phyloP scores from a whole-genome alignment of 1,140 invertebrate species.

The Ladona fulva region DNA sequence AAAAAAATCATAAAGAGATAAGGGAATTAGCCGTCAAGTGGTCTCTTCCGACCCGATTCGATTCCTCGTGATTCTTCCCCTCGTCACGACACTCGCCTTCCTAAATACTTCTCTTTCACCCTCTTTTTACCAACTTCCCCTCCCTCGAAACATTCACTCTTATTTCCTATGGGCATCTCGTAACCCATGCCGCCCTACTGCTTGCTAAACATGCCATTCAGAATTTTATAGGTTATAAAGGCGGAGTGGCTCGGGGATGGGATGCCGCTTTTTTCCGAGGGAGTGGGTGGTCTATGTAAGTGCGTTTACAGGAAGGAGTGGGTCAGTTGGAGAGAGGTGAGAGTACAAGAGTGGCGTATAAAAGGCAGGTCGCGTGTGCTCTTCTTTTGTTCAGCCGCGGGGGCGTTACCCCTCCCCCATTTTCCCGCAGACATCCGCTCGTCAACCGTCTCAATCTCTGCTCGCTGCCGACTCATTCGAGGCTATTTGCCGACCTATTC shows the following conservation, averaged over 20 bases:
- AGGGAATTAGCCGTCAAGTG: too few species aligned
- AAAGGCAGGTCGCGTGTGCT: not conserved
- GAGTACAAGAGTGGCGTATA: not conserved
- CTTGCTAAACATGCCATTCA: constrained; percentile 16
- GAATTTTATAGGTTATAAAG: constrained; percentile 16
- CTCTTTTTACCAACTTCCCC: not conserved
- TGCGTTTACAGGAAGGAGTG: not conserved
- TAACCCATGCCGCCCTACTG: not conserved
- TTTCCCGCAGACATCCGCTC: not conserved
- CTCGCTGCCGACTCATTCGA: not conserved
- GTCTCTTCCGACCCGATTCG: too few species aligned
- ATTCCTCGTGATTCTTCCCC: not conserved
- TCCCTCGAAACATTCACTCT: not conserved
- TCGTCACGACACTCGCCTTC: not conserved
- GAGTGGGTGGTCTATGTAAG: not conserved
- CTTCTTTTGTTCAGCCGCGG: not conserved
- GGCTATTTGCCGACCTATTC: not conserved
- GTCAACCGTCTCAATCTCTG: not conserved
- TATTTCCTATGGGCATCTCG: not conserved
- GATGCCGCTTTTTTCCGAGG: not conserved
- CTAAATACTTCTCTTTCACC: not conserved
- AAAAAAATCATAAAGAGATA: too few species aligned
- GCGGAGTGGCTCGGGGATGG: not conserved
- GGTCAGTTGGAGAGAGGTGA: not conserved
- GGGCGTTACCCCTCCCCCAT: not conserved